These are phyloP conservation scores for Stylophora pistillata DNA, from an alignment of 64 coral and sea anemone species.

Conservation along the genomic window DNA sequence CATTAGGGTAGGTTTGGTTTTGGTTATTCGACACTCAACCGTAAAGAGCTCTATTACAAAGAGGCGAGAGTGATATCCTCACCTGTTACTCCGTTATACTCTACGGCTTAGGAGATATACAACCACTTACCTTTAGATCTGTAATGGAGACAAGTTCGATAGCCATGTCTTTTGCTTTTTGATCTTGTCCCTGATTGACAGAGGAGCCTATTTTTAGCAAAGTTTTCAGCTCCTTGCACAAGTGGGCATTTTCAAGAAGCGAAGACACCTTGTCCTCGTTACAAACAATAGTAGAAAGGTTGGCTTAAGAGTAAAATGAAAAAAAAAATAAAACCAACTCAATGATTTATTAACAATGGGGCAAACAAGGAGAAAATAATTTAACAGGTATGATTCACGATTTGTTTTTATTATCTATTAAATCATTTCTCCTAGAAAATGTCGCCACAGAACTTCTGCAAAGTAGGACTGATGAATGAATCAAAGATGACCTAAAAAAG, in stretches of 20 bases:
- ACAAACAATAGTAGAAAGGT: slow-evolving; percentile 63
- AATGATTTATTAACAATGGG: no score
- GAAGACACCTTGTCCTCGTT: slow-evolving; percentile 62
- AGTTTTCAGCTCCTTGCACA: slow-evolving; percentile 56
- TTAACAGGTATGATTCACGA: no score
- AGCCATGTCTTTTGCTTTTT: slow-evolving; percentile 40
- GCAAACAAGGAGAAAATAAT: background rate
- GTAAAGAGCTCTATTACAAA: no score
- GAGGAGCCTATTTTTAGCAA: slow-evolving; percentile 59
- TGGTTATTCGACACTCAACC: no score
- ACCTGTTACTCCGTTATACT: background rate
- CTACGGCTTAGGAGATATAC: background rate
- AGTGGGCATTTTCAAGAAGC: slow-evolving; percentile 42
- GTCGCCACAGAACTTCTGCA: no score
- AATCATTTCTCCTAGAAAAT: no score
- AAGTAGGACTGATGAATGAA: no score
- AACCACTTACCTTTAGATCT: slow-evolving; percentile 57
- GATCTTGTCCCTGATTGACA: slow-evolving; percentile 53
- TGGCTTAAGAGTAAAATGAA: slow-evolving; percentile 27
- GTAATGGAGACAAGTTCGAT: slow-evolving; percentile 62
- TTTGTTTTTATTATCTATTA: no score
- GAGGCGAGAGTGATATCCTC: no score
- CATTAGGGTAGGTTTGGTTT: no score
- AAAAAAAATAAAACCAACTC: background rate
- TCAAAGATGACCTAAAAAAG: no score